Percentiles rank a stretch among this genome's conserved stretches.
phyloP scores from a whole-genome alignment of 2,797 vertebrate species.

The Sternotherus odoratus region DNA sequence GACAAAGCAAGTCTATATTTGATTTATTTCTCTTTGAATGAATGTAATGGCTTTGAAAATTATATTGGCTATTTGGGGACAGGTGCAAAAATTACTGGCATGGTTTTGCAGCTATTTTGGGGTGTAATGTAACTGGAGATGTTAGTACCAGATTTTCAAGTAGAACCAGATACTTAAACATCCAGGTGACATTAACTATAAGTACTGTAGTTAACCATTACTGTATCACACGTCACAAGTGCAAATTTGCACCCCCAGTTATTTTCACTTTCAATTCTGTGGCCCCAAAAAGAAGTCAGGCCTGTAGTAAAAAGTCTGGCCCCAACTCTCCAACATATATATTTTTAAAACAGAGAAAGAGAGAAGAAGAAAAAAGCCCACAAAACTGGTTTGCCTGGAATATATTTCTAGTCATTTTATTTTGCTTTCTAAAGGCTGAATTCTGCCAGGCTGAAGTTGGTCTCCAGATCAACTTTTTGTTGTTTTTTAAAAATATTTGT shows the following conservation, averaged over 20 bases:
- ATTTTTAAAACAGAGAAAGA: neutral
- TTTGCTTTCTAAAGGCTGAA: slow-evolving; percentile 18
- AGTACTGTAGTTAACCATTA: neutral
- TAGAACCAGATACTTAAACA: neutral
- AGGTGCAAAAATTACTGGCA: neutral
- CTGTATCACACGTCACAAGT: neutral
- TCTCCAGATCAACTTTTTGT: neutral
- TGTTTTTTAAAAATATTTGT: slow-evolving; percentile 6
- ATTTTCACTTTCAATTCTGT: neutral
- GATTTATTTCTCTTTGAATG: slow-evolving; percentile 15
- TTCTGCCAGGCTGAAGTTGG: slow-evolving; percentile 16
- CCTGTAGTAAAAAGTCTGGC: neutral
- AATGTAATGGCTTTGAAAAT: neutral
- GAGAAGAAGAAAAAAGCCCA: neutral
- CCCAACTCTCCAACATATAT: neutral
- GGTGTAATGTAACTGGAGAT: neutral
- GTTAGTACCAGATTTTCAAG: neutral
- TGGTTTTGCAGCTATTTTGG: neutral
- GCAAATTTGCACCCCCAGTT: neutral
- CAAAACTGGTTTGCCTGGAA: slow-evolving; percentile 38
- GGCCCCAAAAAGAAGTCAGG: slow-evolving; percentile 25
- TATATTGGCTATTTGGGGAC: neutral
- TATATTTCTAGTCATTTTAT: slow-evolving; percentile 29
- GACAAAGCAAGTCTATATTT: slow-evolving; percentile 1
- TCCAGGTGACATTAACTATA: neutral